Evolutionary conservation across 2,888 invertebrate genomes (phyloP), one percentile per base, ranked within the genome.

Genomic region (Bellardia bayeri): DNA sequence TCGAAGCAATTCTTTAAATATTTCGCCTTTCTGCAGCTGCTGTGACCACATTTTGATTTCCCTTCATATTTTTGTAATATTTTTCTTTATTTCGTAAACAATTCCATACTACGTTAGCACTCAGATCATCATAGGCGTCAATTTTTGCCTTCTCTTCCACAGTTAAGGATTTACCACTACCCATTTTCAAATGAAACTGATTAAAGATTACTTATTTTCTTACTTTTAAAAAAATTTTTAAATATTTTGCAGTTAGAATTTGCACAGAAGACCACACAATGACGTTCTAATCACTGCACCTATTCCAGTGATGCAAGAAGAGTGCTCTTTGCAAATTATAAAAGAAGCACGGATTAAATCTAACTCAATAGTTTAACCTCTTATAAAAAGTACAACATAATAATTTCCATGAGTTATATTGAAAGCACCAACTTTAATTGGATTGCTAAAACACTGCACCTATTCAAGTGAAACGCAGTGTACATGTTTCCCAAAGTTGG

Each of bases 31-130:
- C 58, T 16, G 42, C 16, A 14, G 51, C 63, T 81, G 81, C 51
- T 71, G 42, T 72, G 63, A 54, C 54, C 56, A n/a, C 64, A 33
- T n/a, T 72, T 71, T 81, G 81, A 42, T 49, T 64, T 81, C 72
- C 30, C 49, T 81, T 81, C 63, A 81, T 72, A 14, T 40, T 74
- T 66, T 74, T 71, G 7, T 16, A 64, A 66, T 74, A 74, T n/a
- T 63, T 82, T 54, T 81, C 72, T 71, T 81, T 81, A 51, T 72
- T 64, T 66, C 37, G 74, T 72, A 64, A 64, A 63, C 54, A 82
- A 40, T 72, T 40, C 23, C 64, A 33, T 66, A 72, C 58, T 64
- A 72, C 64, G 56, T 68, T 68, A 79, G 66, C 56, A 66, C 68
- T 71, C 69, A 30, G 16, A n/a, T 49, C 66, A 54, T 54, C 42